These are phyloP conservation scores for Drosophila elegans DNA, from an alignment of 1,140 invertebrate species.

Conservation along the genomic window DNA sequence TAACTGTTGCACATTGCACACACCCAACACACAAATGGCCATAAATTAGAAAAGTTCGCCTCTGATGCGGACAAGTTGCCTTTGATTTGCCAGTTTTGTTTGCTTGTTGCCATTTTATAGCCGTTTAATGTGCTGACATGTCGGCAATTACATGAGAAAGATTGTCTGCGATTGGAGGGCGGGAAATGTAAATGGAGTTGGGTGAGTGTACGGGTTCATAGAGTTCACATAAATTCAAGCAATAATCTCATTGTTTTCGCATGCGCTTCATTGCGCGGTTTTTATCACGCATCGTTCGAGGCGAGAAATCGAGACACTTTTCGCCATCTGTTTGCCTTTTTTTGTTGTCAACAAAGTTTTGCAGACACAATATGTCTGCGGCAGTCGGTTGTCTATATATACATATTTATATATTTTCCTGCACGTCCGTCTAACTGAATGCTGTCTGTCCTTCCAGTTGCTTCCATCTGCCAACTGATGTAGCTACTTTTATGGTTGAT, in stretches of 20 bases:
- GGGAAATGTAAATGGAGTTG: constrained; percentile 11
- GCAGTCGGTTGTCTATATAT: constrained; percentile 46
- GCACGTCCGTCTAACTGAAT: constrained; percentile 14
- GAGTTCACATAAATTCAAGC: constrained; percentile 70
- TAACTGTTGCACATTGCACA: constrained; percentile 70
- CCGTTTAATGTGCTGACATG: constrained; percentile 81
- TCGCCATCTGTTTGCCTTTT: constrained; percentile 50
- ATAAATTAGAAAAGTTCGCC: constrained; percentile 77
- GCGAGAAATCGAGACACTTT: constrained; percentile 54
- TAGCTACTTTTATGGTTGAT: constrained; percentile 83
- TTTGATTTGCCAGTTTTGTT: constrained; percentile 74
- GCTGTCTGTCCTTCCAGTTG: constrained; percentile 28
- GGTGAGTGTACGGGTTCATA: constrained; percentile 40
- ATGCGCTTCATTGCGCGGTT: constrained; percentile 70
- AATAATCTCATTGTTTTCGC: constrained; percentile 82
- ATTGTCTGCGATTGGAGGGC: constrained; percentile 19
- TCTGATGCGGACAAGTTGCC: constrained; percentile 70
- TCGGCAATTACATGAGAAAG: constrained; percentile 70
- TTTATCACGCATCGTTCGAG: constrained; percentile 52
- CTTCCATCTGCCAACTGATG: constrained; percentile 78
- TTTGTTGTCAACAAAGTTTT: constrained; percentile 77
- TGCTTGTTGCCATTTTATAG: constrained; percentile 61
- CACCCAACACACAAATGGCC: constrained; percentile 32
- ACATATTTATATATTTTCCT: constrained; percentile 13
- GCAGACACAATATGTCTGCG: constrained; percentile 80